Percentiles rank a stretch among this genome's conserved stretches.
Evolutionary conservation across 1,140 invertebrate species (phyloP).

Genomic region (Polypedilum pembai): DNA sequence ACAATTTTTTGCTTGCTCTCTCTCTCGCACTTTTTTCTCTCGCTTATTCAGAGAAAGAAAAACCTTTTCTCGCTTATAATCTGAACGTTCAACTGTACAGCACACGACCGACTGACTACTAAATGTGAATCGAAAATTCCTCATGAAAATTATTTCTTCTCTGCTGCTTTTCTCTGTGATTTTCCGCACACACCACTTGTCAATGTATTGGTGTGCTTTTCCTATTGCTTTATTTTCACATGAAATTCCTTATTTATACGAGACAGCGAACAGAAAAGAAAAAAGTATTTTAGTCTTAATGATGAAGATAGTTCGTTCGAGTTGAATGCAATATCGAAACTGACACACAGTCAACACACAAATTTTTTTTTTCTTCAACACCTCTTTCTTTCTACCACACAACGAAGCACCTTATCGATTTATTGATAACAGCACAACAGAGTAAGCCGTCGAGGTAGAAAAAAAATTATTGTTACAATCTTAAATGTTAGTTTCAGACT

Average conservation of each 20-base stretch:
- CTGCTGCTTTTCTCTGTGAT: not conserved
- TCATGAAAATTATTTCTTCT: not conserved
- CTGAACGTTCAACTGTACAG: slow-evolving; percentile 13
- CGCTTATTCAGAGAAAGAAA: not conserved
- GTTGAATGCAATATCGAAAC: slow-evolving; percentile 9
- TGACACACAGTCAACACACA: slow-evolving; percentile 5
- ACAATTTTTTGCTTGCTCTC: too few species aligned
- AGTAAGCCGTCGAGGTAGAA: not conserved
- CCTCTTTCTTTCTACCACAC: not conserved
- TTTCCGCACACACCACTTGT: not conserved
- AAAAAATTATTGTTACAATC: not conserved
- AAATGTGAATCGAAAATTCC: not conserved
- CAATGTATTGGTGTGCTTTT: slow-evolving; percentile 5
- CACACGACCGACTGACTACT: not conserved
- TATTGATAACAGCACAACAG: not conserved
- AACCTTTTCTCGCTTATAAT: not conserved
- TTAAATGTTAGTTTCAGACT: not conserved
- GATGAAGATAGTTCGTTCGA: not conserved
- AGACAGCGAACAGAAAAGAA: not conserved
- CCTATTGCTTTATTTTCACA: not conserved
- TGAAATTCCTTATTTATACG: too few species aligned
- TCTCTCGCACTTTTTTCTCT: too few species aligned
- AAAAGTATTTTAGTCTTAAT: not conserved
- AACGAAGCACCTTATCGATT: slow-evolving; percentile 10
- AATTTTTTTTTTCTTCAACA: not conserved